A percentile compares a stretch with the other conserved stretches of the same genome.
phyloP scores from a whole-genome alignment of 1,140 invertebrate species.

The Thaumatotibia leucotreta region DNA sequence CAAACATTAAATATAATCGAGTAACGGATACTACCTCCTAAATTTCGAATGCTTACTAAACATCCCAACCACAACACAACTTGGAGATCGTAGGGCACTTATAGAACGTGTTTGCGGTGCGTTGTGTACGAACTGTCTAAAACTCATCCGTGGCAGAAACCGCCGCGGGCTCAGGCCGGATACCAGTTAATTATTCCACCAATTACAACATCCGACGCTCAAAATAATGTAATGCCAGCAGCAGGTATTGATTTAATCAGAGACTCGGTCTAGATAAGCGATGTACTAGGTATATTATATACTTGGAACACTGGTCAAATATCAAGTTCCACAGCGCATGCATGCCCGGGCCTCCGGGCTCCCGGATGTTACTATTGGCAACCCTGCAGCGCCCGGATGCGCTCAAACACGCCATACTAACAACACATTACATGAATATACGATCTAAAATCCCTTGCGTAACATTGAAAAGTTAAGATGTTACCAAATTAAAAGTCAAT shows the following conservation, averaged over 20 bases:
- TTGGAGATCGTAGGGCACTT: background rate
- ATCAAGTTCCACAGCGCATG: conserved; percentile 38
- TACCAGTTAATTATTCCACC: background rate
- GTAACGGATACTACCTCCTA: background rate
- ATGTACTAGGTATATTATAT: conserved; percentile 19
- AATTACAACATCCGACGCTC: conserved; percentile 4
- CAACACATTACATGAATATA: conserved; percentile 34
- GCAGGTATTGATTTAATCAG: conserved; percentile 19
- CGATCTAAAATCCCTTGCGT: conserved; percentile 32
- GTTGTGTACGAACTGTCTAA: background rate
- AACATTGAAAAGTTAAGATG: background rate
- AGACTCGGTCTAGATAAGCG: background rate
- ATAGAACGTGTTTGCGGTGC: background rate
- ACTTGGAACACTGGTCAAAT: conserved; percentile 37
- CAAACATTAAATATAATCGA: background rate
- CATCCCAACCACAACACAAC: background rate
- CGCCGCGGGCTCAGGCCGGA: background rate
- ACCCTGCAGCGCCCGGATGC: conserved; percentile 34
- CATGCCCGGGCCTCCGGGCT: conserved; percentile 34
- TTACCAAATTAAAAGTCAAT: conserved; percentile 41
- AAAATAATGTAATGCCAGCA: background rate
- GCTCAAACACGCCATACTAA: conserved; percentile 33
- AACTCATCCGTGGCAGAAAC: conserved; percentile 1
- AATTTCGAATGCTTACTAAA: background rate
- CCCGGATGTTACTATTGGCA: conserved; percentile 65